Evolutionary conservation across 2,113 vertebrate species (phyloP).

Genomic region (Phoxinus phoxinus): DNA sequence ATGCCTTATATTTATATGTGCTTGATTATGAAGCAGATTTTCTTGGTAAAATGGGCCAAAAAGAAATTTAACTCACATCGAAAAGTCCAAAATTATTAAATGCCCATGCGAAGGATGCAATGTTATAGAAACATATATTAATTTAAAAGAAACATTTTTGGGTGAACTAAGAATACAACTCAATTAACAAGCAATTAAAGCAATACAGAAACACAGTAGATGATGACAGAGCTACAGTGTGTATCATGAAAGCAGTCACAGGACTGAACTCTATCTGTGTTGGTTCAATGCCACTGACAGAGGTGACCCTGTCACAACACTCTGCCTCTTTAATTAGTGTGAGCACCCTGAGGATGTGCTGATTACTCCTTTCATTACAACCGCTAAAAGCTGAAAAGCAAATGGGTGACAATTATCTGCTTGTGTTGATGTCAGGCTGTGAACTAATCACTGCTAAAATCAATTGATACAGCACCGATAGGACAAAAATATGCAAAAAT

Average conservation of each 20-base stretch:
- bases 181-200: background rate
- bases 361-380: slow-evolving; percentile 25
- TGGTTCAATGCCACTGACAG: slow-evolving; percentile 29
- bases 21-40: no score
- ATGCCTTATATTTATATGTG: no score
- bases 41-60: no score
- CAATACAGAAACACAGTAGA: background rate
- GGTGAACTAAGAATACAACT: background rate
- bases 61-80: no score
- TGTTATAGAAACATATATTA: no score
- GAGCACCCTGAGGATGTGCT: background rate
- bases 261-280: background rate
- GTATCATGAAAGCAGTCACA: background rate
- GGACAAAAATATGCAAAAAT: background rate
- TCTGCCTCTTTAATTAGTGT: slow-evolving; percentile 29
- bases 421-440: slow-evolving; percentile 9
- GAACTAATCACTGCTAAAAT: slow-evolving; percentile 30
- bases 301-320: slow-evolving; percentile 35
- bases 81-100: no score
- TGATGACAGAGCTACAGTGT: background rate
- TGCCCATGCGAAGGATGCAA: no score
- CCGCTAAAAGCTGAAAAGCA: slow-evolving; percentile 32
- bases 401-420: slow-evolving; percentile 38
- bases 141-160: background rate
- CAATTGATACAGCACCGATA: background rate